Evolutionary conservation across 1,140 invertebrate genomes (phyloP).

Genomic region (Maniola jurtina): DNA sequence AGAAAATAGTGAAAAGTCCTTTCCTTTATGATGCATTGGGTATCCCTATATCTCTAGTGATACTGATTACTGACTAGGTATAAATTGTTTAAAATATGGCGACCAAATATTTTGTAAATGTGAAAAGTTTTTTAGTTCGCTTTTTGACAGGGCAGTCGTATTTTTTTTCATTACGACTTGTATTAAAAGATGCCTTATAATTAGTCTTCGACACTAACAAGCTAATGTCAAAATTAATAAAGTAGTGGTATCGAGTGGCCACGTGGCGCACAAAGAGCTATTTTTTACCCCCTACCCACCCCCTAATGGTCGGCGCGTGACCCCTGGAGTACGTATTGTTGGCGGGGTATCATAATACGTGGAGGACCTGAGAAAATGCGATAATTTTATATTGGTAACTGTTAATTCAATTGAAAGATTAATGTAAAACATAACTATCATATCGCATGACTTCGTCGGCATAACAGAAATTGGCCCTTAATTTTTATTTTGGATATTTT

Average conservation of each 20-base stretch:
- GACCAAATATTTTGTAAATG: no score
- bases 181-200: constrained; percentile 8
- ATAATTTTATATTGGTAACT: constrained; percentile 33
- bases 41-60: no score
- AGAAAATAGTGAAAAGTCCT: no score
- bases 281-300: constrained; percentile 53
- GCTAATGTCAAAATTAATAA: constrained; percentile 67
- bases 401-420: constrained; percentile 9
- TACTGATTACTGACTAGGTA: no score
- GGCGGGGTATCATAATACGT: constrained; percentile 6
- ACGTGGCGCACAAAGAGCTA: constrained; percentile 45
- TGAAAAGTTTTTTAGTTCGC: no score
- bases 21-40: no score
- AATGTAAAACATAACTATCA: neutral
- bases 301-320: constrained; percentile 62
- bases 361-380: constrained; percentile 37
- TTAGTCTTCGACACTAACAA: constrained; percentile 44
- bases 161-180: no score
- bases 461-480: no score
- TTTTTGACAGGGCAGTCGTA: no score
- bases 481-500: no score
- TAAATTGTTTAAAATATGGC: no score
- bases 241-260: constrained; percentile 60
- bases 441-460: neutral
- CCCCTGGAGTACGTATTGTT: constrained; percentile 49